Conservation (phyloP, 2,888 invertebrate species). For the Scaptomyza reducta region DNA sequence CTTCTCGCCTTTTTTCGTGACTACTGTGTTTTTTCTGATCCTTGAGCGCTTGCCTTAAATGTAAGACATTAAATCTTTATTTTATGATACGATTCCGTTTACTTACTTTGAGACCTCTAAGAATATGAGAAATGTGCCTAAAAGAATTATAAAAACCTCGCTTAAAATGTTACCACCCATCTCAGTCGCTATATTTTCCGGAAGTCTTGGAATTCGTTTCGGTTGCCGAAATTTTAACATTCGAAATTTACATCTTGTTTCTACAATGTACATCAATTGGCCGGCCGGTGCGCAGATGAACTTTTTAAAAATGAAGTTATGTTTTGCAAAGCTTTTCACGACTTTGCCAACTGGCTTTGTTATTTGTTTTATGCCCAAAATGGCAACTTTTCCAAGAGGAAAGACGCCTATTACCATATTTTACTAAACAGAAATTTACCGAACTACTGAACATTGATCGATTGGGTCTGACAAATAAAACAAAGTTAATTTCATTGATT, state of each 20-base stretch:
- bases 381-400: constrained; percentile 44
- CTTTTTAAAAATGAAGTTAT: constrained; percentile 32
- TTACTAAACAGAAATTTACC: constrained; percentile 17
- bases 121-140: constrained; percentile 31
- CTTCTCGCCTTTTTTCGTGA: background rate
- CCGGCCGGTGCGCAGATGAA: constrained; percentile 51
- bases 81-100: background rate
- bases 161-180: constrained; percentile 48
- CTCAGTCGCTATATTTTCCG: constrained; percentile 34
- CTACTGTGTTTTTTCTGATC: constrained; percentile 22
- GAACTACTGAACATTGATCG: background rate
- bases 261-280: constrained; percentile 46
- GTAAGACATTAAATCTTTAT: background rate
- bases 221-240: constrained; percentile 55
- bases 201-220: constrained; percentile 32
- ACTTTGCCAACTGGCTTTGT: constrained; percentile 36
- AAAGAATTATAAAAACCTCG: constrained; percentile 40
- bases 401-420: constrained; percentile 45
- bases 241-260: constrained; percentile 47
- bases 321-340: constrained; percentile 34
- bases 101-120: constrained; percentile 44
- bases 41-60: constrained; percentile 39
- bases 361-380: constrained; percentile 43
- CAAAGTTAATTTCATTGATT: background rate
- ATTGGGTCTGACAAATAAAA: constrained; percentile 15